Conservation (phyloP, 2,888 invertebrate genomes). For the Clunio marinus region DNA sequence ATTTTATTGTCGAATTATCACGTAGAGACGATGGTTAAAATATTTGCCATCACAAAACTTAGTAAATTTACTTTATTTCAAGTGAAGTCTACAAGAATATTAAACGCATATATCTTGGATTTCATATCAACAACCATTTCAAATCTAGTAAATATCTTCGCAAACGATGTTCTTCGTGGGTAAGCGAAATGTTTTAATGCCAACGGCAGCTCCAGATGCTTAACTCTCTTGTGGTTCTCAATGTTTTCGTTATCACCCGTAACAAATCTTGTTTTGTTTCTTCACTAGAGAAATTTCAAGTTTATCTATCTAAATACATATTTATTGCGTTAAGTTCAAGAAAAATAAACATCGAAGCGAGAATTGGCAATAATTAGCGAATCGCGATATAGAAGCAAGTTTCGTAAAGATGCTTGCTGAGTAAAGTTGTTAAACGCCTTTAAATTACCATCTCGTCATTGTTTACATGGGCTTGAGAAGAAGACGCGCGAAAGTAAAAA, state of each 20-base stretch:
- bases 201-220: background rate
- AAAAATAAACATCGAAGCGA: conserved; percentile 13
- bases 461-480: background rate
- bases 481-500: background rate
- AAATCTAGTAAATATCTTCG: too few species aligned
- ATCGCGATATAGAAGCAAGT: background rate
- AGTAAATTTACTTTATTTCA: too few species aligned
- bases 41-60: too few species aligned
- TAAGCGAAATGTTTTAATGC: background rate
- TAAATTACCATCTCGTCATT: background rate
- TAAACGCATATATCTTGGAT: too few species aligned
- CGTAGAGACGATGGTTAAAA: too few species aligned
- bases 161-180: conserved; percentile 15
- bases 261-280: background rate
- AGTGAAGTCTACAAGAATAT: too few species aligned
- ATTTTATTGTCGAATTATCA: too few species aligned
- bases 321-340: conserved; percentile 14
- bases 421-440: background rate
- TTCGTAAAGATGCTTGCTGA: background rate
- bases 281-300: background rate
- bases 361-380: conserved; percentile 11
- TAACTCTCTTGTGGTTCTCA: background rate
- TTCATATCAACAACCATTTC: too few species aligned
- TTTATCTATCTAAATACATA: conserved; percentile 4
- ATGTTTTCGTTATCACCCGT: background rate